Evolutionary conservation across 2,797 vertebrate genomes (phyloP).

Genomic region (Lerista edwardsae): DNA sequence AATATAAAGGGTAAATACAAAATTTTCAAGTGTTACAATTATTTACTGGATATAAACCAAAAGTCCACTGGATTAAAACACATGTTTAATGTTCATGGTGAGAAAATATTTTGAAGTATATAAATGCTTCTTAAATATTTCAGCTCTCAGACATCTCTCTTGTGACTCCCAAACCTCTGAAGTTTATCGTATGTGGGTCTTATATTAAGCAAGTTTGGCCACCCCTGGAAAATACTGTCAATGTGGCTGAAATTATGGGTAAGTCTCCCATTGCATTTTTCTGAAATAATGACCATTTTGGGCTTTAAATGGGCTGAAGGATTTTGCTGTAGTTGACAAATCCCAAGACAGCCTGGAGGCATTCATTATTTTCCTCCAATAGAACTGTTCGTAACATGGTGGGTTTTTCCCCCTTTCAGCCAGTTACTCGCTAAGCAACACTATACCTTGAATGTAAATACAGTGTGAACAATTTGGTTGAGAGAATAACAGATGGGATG

Average conservation of each 20-base stretch:
- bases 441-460: neutral
- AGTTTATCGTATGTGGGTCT: no score
- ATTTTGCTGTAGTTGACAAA: constrained; percentile 3
- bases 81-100: no score
- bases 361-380: constrained; percentile 17
- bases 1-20: no score
- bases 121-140: no score
- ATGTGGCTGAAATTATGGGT: neutral
- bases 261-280: neutral
- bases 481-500: neutral
- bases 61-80: no score
- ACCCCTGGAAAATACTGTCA: neutral
- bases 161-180: no score
- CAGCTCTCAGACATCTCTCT: no score
- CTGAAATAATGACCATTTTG: constrained; percentile 16
- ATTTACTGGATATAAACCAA: no score
- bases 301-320: constrained; percentile 23
- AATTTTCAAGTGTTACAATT: no score
- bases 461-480: neutral
- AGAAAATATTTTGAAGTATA: no score
- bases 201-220: no score
- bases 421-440: neutral
- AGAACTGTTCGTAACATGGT: constrained; percentile 11
- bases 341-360: neutral
- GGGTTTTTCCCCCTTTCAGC: neutral